Base-by-base conservation (phyloP, 2,888 invertebrate species). In the Beris morrisii region DNA sequence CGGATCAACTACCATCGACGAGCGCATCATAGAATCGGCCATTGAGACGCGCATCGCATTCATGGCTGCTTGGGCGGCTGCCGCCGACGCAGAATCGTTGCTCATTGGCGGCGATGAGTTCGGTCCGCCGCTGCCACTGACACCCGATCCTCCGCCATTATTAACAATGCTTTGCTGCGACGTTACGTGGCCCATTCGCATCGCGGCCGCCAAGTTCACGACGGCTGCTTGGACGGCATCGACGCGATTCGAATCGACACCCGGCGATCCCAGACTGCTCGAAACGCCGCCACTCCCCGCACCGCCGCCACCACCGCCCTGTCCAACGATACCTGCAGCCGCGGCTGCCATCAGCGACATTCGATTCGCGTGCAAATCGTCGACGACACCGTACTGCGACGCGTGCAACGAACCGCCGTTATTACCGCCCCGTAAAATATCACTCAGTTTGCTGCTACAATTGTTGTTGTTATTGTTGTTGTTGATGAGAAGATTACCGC, bases 201-300 rank as follows among this genome's bases (percentile, higher is more conserved):
- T 90, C 1, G 90, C 90, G 57, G 90, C 88, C 5, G 90, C 90
- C 67, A 91, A 81, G 75, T 90, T 91, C 1, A 89, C 90, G 11
- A 88, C 88, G 4, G 90, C 90, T 6, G 89, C 89, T 76, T 88
- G 88, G 4, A 88, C 88, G 7, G 88, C 89, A 2, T 84, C 84
- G 5, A 84, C 83, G 32, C 81, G 78, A 48, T 80, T 78, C 5
- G 82, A 77, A 70, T 85, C 85, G 2, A 83, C 82, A 28, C 82
- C 82, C 1, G 84, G 78, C 11, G 78, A 76, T 4, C 74, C 71
- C 44, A 77, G 63, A 50, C 73, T 71, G 67, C 84, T 86, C 11
- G 82, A 78, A 0, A 86, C 84, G 30, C 13, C 30, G 11, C 86
- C 86, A 22, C 22, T 22, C 2, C 22, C 22, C 22, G 22, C 22